These are phyloP conservation scores for Leptogaster cylindrica DNA, from an alignment of 2,888 invertebrate genomes.

Conservation along the genomic window DNA sequence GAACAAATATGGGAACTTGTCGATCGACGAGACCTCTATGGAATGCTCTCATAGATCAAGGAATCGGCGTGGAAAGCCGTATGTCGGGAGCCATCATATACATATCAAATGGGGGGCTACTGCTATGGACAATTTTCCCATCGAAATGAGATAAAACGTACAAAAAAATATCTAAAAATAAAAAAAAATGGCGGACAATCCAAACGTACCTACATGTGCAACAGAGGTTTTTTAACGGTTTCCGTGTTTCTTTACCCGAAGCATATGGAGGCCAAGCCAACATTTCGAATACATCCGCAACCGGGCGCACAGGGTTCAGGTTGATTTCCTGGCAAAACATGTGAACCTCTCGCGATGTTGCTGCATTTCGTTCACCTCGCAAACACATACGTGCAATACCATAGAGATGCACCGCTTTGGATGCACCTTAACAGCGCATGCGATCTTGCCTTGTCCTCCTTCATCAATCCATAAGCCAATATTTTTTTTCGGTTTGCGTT, in stretches of 20 bases:
- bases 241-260: slow-evolving; percentile 28
- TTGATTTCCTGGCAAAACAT: slow-evolving; percentile 40
- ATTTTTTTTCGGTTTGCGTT: neutral
- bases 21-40: slow-evolving; percentile 2
- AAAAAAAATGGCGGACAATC: no score
- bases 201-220: neutral
- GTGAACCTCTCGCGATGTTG: slow-evolving; percentile 16
- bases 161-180: no score
- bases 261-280: neutral
- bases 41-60: neutral
- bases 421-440: slow-evolving; percentile 18
- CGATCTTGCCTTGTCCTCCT: slow-evolving; percentile 39
- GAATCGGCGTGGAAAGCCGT: neutral
- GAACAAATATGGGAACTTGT: slow-evolving; percentile 18
- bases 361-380: slow-evolving; percentile 12
- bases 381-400: neutral
- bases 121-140: slow-evolving; percentile 40
- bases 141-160: slow-evolving; percentile 32
- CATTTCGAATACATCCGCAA: slow-evolving; percentile 20
- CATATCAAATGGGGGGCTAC: slow-evolving; percentile 26
- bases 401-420: neutral
- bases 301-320: slow-evolving; percentile 24
- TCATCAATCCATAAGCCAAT: slow-evolving; percentile 29
- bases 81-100: neutral
- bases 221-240: slow-evolving; percentile 32